Base-by-base conservation (phyloP, 2,113 vertebrate genomes). In the Oreochromis niloticus region DNA sequence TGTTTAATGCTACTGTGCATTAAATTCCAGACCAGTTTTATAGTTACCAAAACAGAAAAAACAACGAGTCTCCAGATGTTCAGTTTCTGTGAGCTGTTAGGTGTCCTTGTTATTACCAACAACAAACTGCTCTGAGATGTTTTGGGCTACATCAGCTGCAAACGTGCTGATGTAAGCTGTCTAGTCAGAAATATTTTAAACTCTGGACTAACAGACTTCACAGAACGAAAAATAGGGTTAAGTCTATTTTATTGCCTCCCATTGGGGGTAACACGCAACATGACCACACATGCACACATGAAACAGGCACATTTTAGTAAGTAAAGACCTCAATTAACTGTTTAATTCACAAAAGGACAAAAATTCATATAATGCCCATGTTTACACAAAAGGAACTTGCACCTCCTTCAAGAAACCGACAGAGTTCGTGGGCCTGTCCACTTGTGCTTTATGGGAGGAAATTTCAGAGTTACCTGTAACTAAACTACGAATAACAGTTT, bases 211-310 rank as follows among this genome's bases (percentile, higher is more conserved):
- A 71, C n/a, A 22, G 32, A 36, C 59, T 68, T 41, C 9, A 16
- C 30, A 34, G 17, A 34, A 34, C 59, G 34, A 66, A 68, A 41
- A 22, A 41, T 7, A 68, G 36, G 11, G 36, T 68, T 24, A 41
- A 41, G n/a, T 41, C 10, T 68, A 16, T 73, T 46, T 73, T 73
- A 27, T 27, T 46, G 39, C 12, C 39, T 73, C 39, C 8, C 34
- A 3, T 22, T 39, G 34, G 1, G 4, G 19, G 10, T 39, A 66
- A 66, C 0, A 0, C 61, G 9, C 0, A 66, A 39, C 19, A 68
- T 39, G 61, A 68, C 19, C 61, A 68, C 61, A 68, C 61, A 36
- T 22, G 17, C 11, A 68, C 59, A 63, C 34, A 3, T 4, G 9
- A n/a, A 66, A 36, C 61, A 66, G 61, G 61, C 32, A 36, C 11